These are phyloP conservation scores for Stegastes partitus DNA, from an alignment of 2,113 vertebrate species.

Conservation along the genomic window DNA sequence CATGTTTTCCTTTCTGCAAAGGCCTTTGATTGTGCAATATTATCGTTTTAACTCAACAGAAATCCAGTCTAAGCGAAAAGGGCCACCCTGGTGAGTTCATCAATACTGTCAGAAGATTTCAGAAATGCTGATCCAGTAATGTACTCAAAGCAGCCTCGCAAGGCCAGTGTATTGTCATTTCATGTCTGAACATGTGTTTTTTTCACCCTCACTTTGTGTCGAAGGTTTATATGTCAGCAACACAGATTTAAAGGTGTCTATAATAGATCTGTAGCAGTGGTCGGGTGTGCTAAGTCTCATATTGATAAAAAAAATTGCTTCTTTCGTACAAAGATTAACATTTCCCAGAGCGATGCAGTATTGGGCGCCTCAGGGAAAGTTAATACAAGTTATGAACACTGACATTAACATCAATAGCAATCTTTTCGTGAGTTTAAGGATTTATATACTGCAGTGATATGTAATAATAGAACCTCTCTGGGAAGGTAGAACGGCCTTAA, in stretches of 20 bases:
- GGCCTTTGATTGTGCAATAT: too few species aligned
- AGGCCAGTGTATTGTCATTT: neutral
- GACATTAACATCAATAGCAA: neutral
- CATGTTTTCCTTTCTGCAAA: neutral
- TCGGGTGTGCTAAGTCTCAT: too few species aligned
- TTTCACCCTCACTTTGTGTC: neutral
- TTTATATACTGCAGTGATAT: neutral
- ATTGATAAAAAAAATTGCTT: too few species aligned
- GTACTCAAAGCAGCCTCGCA: neutral
- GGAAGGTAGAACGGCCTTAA: neutral
- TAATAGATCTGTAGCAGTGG: too few species aligned
- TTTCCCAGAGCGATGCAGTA: too few species aligned
- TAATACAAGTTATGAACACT: neutral
- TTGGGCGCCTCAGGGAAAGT: too few species aligned
- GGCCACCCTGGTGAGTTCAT: neutral
- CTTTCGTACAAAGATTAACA: too few species aligned
- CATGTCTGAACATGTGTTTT: neutral
- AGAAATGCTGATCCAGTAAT: neutral
- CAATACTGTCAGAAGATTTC: constrained; percentile 1
- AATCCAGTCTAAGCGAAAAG: neutral
- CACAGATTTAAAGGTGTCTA: too few species aligned
- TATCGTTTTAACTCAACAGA: neutral
- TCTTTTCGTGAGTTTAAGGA: neutral
- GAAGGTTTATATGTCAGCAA: too few species aligned
- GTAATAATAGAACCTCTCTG: neutral